These are phyloP conservation scores for Helicolenus hilgendorfi DNA, from an alignment of 2,797 vertebrate species.

Conservation along the genomic window DNA sequence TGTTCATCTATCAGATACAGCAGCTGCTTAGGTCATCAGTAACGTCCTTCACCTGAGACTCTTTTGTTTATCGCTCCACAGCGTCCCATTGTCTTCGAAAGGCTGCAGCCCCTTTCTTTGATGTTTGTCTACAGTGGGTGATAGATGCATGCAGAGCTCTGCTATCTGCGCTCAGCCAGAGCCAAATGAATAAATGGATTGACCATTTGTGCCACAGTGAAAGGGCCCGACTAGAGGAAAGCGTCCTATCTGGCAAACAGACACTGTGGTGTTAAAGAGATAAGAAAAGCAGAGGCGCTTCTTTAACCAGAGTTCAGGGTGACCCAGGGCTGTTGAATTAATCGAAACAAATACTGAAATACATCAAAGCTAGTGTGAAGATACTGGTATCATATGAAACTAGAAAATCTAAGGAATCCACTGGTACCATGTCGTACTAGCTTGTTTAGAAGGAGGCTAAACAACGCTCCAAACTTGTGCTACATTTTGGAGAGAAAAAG, in stretches of 20 bases:
- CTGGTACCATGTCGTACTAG: no score
- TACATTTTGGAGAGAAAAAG: no score
- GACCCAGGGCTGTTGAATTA: not conserved
- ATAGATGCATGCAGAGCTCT: constrained; percentile 62
- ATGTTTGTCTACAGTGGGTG: constrained; percentile 61
- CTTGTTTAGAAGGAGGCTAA: no score
- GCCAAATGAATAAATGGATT: constrained; percentile 68
- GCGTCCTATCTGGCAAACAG: constrained; percentile 65
- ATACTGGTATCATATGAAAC: no score
- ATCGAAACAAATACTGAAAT: not conserved
- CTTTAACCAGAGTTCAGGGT: not conserved
- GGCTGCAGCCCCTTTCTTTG: constrained; percentile 46
- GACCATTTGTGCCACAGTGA: constrained; percentile 57
- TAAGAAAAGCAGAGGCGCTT: constrained; percentile 52
- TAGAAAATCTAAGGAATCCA: rapidly evolving
- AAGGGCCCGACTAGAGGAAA: constrained; percentile 38
- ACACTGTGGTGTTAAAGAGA: constrained; percentile 59
- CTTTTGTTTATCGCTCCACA: constrained; percentile 41
- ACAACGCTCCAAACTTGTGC: no score
- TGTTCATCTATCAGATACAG: not conserved
- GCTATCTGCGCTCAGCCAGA: constrained; percentile 79
- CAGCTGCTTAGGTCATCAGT: not conserved
- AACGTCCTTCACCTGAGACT: constrained; percentile 34
- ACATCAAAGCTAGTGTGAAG: no score
- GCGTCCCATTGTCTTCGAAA: constrained; percentile 55